A percentile compares a stretch with the other conserved stretches of the same genome.
phyloP scores from a whole-genome alignment of 2,113 vertebrate species.

The Nothocercus nigrocapillus region DNA sequence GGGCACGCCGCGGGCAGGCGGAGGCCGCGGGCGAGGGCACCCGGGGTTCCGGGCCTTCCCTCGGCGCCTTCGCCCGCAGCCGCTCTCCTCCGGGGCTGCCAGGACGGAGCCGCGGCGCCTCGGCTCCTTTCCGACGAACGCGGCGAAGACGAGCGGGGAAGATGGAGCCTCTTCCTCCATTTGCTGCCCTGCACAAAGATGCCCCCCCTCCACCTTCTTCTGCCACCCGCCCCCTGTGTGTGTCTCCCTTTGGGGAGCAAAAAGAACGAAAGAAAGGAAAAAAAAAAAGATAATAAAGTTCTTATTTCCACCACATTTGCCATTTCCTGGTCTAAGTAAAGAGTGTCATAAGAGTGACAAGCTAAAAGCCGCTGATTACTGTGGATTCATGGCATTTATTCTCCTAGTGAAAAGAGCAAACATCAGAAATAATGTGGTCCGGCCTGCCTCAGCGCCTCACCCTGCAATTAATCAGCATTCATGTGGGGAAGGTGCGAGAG shows the following conservation, averaged over 20 bases:
- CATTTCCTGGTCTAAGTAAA: slow-evolving; percentile 78
- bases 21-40: neutral
- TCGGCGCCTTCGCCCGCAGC: neutral
- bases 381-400: slow-evolving; percentile 75
- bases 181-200: neutral
- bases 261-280: neutral
- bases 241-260: slow-evolving; percentile 19
- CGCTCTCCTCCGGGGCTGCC: neutral
- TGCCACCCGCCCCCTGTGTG: neutral
- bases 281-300: slow-evolving; percentile 69
- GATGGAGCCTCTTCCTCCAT: neutral
- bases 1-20: neutral
- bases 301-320: slow-evolving; percentile 78
- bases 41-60: too few relatives aligned
- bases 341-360: slow-evolving; percentile 76
- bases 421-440: slow-evolving; percentile 76
- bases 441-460: slow-evolving; percentile 73
- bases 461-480: slow-evolving; percentile 80
- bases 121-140: neutral
- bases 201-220: too few relatives aligned
- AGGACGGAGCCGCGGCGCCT: neutral
- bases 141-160: neutral
- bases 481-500: slow-evolving; percentile 63
- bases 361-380: slow-evolving; percentile 79
- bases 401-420: slow-evolving; percentile 75